These are phyloP conservation scores for Oreochromis mossambicus DNA, from an alignment of 2,797 vertebrate genomes.

Conservation along the genomic window DNA sequence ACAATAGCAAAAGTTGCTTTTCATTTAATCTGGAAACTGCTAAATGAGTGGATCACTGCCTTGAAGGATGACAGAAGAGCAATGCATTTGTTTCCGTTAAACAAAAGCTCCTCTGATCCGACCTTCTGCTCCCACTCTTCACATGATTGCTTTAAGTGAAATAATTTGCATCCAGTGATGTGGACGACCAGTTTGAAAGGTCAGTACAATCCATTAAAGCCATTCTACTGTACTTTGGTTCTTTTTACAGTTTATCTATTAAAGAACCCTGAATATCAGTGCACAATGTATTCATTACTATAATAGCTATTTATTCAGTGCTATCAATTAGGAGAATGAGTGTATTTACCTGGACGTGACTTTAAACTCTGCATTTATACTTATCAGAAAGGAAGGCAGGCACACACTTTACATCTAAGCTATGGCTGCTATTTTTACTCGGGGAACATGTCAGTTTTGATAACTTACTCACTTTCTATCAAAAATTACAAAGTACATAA, in stretches of 20 bases:
- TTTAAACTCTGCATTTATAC: not conserved
- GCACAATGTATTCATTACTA: not conserved
- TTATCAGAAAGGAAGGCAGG: not conserved
- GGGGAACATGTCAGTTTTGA: not conserved
- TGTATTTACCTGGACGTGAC: not conserved
- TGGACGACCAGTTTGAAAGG: not conserved
- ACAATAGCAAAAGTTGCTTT: conserved; percentile 1
- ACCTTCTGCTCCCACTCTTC: not conserved
- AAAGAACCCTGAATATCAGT: not conserved
- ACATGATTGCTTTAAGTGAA: conserved; percentile 8
- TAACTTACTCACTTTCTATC: not conserved
- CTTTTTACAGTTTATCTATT: not conserved
- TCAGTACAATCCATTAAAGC: conserved; percentile 7
- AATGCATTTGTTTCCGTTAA: not conserved
- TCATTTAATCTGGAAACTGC: not conserved
- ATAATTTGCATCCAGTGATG: conserved; percentile 15
- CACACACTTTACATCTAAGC: not conserved
- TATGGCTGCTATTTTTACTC: not conserved
- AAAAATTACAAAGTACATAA: not conserved
- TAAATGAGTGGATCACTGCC: conserved; percentile 4
- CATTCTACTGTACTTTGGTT: not conserved
- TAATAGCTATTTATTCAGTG: not conserved
- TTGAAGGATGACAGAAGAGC: conserved; percentile 6
- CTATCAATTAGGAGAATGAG: not conserved
- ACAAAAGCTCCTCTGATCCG: not conserved